phyloP scores from a whole-genome alignment of 1,140 invertebrate genomes.

The Limonius californicus region DNA sequence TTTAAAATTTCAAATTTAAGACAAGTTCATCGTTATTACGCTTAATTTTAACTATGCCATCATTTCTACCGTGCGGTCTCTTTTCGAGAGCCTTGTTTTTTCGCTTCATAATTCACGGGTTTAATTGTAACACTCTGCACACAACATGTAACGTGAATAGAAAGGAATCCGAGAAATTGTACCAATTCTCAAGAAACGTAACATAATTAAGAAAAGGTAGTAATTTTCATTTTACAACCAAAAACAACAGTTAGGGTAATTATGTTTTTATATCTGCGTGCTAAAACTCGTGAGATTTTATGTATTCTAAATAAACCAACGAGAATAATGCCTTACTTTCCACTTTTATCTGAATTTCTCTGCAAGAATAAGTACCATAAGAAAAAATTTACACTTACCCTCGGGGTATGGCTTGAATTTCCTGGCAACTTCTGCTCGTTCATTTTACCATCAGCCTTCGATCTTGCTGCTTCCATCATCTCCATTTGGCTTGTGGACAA shows the following conservation, averaged over 20 bases:
- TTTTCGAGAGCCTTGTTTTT: neutral
- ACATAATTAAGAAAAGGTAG: neutral
- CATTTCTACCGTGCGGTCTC: neutral
- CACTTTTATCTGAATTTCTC: neutral
- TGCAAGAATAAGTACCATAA: neutral
- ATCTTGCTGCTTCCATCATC: neutral
- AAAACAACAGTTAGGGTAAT: slow-evolving; percentile 10
- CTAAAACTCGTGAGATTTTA: neutral
- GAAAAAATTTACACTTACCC: neutral
- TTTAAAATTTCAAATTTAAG: slow-evolving; percentile 17
- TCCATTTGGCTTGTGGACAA: neutral
- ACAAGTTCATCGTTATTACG: slow-evolving; percentile 9
- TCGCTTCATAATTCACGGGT: neutral
- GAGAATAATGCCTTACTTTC: too few relatives aligned
- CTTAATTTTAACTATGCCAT: neutral
- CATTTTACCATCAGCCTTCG: neutral
- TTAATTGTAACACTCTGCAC: neutral
- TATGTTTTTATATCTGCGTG: neutral
- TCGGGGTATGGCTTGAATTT: neutral
- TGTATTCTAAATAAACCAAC: neutral
- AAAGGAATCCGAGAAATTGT: slow-evolving; percentile 1
- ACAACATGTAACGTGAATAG: neutral
- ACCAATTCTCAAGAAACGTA: slow-evolving; percentile 5
- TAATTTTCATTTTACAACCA: slow-evolving; percentile 8
- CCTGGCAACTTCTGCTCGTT: neutral